Percentiles rank a stretch among this genome's conserved stretches.
phyloP scores from a whole-genome alignment of 2,797 vertebrate genomes.

The Mastacembelus armatus region DNA sequence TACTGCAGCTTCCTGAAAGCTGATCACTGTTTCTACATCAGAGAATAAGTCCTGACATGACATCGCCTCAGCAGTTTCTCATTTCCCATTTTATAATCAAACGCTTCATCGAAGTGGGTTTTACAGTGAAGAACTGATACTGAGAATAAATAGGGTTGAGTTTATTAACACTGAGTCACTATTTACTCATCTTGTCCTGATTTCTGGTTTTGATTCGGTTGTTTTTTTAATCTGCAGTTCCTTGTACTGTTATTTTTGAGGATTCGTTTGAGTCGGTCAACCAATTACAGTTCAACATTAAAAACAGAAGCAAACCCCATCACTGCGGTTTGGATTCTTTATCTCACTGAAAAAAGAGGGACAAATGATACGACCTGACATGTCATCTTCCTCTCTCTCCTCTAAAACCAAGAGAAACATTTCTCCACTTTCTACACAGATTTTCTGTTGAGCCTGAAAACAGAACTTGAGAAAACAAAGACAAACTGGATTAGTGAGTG shows the following conservation, averaged over 20 bases:
- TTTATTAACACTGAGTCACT: background rate
- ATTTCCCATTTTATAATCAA: no score
- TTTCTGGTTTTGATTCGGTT: background rate
- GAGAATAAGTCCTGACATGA: no score
- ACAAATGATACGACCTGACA: background rate
- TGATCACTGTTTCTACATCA: no score
- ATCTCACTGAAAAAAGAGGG: background rate
- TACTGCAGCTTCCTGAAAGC: no score
- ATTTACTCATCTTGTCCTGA: background rate
- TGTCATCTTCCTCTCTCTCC: no score
- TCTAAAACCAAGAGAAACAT: no score
- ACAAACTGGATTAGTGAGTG: no score
- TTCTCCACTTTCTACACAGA: no score
- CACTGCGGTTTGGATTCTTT: background rate
- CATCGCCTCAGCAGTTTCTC: no score
- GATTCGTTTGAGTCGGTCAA: background rate
- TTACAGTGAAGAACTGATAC: background rate
- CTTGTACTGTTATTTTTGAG: no score
- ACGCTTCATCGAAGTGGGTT: background rate
- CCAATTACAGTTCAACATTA: background rate
- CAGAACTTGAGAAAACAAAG: no score
- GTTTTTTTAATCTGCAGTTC: background rate
- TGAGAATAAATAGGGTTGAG: constrained; percentile 1
- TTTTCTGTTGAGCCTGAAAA: no score
- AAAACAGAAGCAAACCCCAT: background rate